These are phyloP conservation scores for Harpagus bidentatus DNA, from an alignment of 2,113 vertebrate species.

Conservation along the genomic window DNA sequence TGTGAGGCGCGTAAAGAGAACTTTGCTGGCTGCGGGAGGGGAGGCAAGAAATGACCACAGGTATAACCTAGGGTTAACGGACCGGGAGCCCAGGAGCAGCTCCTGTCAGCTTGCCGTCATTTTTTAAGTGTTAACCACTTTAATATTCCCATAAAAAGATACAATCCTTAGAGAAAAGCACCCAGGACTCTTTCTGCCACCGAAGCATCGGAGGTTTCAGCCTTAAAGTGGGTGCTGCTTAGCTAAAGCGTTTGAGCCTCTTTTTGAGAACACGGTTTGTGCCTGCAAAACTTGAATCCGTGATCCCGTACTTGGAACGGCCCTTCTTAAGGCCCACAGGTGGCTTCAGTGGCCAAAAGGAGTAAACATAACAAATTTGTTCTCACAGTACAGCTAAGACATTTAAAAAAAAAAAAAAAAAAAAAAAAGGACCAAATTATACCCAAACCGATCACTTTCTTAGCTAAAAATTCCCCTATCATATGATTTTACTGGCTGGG, in stretches of 20 bases:
- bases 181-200: background rate
- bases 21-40: background rate
- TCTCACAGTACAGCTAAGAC: background rate
- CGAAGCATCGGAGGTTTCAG: background rate
- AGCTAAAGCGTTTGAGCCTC: background rate
- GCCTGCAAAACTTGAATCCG: background rate
- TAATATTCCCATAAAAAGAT: background rate
- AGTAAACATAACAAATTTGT: background rate
- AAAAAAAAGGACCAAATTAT: background rate
- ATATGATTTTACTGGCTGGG: background rate
- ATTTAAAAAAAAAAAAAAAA: background rate
- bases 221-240: background rate
- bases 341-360: background rate
- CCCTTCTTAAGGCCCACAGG: background rate
- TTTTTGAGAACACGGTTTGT: background rate
- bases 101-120: accelerated
- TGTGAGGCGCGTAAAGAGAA: background rate
- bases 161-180: background rate
- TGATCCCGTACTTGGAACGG: background rate
- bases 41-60: background rate
- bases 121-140: background rate
- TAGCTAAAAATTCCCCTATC: background rate
- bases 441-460: background rate
- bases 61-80: background rate
- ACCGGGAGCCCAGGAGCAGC: accelerated